Percentiles rank a stretch among this genome's conserved stretches.
phyloP scores from a whole-genome alignment of 2,797 vertebrate genomes.

The Triplophysa yarkandensis region DNA sequence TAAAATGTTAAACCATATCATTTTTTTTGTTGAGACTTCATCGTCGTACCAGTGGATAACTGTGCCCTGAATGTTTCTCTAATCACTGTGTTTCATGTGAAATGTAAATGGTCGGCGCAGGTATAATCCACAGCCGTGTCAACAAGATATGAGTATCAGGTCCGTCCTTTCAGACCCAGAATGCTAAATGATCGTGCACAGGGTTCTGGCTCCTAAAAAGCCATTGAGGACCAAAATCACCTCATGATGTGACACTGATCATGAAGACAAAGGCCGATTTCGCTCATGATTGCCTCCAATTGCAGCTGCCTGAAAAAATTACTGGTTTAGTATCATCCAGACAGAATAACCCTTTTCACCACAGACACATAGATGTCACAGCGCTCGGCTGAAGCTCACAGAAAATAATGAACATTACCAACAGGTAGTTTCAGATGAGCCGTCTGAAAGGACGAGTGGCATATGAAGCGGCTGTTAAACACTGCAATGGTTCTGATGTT shows the following conservation, averaged over 20 bases:
- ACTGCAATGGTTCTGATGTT: not conserved
- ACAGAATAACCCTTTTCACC: constrained; percentile 11
- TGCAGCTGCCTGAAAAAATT: constrained; percentile 24
- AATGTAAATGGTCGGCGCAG: not conserved
- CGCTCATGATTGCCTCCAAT: constrained; percentile 23
- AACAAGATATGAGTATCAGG: not conserved
- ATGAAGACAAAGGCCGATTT: constrained; percentile 34
- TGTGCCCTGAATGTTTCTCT: not conserved
- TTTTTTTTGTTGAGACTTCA: too few species aligned
- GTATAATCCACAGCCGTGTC: not conserved
- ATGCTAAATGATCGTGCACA: not conserved
- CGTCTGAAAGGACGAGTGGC: not conserved
- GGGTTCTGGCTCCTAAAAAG: constrained; percentile 1
- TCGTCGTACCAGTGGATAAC: not conserved
- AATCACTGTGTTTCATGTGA: not conserved
- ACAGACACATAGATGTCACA: not conserved
- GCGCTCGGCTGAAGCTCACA: not conserved
- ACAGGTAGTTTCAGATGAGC: not conserved
- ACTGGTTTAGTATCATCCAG: constrained; percentile 22
- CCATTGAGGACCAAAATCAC: constrained; percentile 8
- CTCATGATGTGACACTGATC: constrained; percentile 36
- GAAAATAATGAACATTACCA: not conserved
- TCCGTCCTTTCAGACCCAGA: constrained; percentile 1
- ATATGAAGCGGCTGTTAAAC: not conserved
- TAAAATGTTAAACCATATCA: too few species aligned